These are phyloP conservation scores for Coleophora deauratella DNA, from an alignment of 2,888 invertebrate genomes.

Conservation along the genomic window DNA sequence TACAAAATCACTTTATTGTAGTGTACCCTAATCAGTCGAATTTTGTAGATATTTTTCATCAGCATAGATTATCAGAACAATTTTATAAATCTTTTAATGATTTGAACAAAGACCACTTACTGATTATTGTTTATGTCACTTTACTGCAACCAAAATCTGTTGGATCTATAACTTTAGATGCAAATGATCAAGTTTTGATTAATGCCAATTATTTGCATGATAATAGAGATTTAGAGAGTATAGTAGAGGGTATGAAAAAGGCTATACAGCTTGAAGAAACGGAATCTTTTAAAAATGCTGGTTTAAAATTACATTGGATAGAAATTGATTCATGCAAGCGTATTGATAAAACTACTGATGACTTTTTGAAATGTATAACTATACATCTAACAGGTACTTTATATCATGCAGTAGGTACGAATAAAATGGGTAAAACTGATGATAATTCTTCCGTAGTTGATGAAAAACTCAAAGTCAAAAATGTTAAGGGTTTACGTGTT, in stretches of 20 bases:
- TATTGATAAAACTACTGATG: constrained; percentile 23
- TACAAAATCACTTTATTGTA: constrained; percentile 11
- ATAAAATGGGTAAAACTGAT: constrained; percentile 59
- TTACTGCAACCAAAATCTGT: constrained; percentile 34
- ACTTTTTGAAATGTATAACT: constrained; percentile 42
- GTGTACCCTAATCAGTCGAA: constrained; percentile 4
- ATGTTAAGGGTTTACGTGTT: not conserved
- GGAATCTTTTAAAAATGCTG: constrained; percentile 26
- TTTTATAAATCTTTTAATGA: constrained; percentile 10
- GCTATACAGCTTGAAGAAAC: constrained; percentile 31
- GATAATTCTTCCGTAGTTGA: constrained; percentile 30
- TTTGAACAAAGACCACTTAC: constrained; percentile 11
- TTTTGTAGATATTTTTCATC: constrained; percentile 4
- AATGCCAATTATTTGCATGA: constrained; percentile 68
- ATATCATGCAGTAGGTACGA: constrained; percentile 73
- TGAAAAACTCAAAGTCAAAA: not conserved
- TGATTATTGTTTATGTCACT: constrained; percentile 15
- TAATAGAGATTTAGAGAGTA: constrained; percentile 34
- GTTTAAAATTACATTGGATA: constrained; percentile 29
- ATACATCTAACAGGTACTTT: constrained; percentile 33
- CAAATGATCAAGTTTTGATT: constrained; percentile 56
- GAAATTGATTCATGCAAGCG: constrained; percentile 31
- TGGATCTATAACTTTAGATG: constrained; percentile 49
- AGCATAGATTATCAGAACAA: constrained; percentile 8
- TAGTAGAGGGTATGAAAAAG: constrained; percentile 25